A percentile compares a stretch with the other conserved stretches of the same genome.
Conservation (phyloP, 2,888 invertebrate species). For the Lasioglossum vierecki region DNA sequence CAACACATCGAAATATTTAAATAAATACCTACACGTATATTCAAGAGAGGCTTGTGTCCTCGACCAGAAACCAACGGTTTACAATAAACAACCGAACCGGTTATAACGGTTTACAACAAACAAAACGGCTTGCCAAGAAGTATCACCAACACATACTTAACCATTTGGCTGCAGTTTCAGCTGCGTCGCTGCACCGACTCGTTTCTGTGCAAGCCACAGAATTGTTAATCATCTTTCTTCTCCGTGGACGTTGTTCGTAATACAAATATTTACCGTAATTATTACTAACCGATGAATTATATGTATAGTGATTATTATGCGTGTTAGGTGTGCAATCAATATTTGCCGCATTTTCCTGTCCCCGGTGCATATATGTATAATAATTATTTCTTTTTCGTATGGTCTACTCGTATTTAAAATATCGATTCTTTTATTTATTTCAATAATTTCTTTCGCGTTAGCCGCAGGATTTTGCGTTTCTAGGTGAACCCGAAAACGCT, state of each 20-base stretch:
- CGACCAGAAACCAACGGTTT: background rate
- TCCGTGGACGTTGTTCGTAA: background rate
- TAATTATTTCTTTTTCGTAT: background rate
- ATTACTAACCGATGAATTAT: background rate
- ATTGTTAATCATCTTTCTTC: background rate
- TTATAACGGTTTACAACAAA: background rate
- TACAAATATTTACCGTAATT: background rate
- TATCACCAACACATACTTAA: background rate
- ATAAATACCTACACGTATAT: background rate
- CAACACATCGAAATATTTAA: too few relatives aligned
- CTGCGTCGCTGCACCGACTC: too few relatives aligned
- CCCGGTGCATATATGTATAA: background rate
- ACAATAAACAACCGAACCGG: background rate
- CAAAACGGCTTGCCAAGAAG: background rate
- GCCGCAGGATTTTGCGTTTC: constrained; percentile 30
- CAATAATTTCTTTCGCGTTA: background rate
- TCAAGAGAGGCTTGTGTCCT: background rate
- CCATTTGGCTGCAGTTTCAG: background rate
- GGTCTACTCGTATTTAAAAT: background rate
- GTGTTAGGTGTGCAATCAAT: background rate
- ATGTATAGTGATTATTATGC: background rate
- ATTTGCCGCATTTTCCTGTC: background rate
- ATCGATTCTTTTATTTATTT: background rate
- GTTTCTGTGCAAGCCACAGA: background rate
- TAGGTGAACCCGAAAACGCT: constrained; percentile 34